Evolutionary conservation across 2,113 vertebrate species (phyloP).

Genomic region (Neomonachus schauinslandi): DNA sequence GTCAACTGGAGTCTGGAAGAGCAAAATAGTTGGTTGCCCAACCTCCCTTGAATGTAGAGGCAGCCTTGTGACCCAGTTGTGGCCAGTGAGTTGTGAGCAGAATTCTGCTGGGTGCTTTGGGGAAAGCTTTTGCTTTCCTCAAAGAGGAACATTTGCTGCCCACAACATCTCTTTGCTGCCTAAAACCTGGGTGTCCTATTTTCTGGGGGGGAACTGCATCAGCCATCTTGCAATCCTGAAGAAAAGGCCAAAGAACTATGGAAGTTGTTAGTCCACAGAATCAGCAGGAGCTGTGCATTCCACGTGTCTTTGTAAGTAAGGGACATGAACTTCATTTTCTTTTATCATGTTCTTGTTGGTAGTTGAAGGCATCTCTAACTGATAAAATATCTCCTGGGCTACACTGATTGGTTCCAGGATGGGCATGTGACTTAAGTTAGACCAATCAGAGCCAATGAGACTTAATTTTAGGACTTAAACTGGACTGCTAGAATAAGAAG

Average conservation of each 20-base stretch:
- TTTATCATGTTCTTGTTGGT: background rate
- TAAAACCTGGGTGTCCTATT: background rate
- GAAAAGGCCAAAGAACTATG: background rate
- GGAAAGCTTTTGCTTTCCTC: background rate
- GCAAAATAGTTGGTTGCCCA: background rate
- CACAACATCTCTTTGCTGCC: background rate
- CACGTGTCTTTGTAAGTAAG: background rate
- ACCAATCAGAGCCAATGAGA: background rate
- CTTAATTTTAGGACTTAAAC: background rate
- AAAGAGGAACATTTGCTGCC: background rate
- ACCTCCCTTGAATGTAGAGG: background rate
- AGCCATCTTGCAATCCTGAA: background rate
- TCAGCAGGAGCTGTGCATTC: background rate
- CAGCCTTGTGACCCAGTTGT: background rate
- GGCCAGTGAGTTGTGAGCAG: background rate
- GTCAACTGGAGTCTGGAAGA: background rate
- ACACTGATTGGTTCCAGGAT: background rate
- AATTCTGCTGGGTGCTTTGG: background rate
- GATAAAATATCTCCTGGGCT: background rate
- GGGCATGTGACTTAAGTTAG: background rate
- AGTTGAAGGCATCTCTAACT: background rate
- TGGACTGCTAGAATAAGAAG: background rate
- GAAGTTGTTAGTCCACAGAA: background rate
- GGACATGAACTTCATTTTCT: background rate
- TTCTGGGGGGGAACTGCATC: background rate